These are phyloP conservation scores for Ageneiosus marmoratus DNA, from an alignment of 2,113 vertebrate species.

Conservation along the genomic window DNA sequence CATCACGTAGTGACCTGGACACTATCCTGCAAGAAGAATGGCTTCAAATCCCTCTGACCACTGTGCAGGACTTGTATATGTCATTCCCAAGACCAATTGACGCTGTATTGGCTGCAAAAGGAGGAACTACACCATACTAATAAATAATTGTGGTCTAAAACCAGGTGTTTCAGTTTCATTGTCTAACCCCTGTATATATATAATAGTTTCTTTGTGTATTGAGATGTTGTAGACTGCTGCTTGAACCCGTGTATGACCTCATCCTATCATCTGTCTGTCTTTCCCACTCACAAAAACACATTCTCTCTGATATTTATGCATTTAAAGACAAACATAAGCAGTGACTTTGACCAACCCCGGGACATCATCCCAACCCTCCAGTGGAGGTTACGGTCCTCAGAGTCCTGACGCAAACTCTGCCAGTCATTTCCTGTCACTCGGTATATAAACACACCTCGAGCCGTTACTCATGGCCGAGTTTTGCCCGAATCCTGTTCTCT, in stretches of 20 bases:
- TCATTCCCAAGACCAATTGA: too few relatives aligned
- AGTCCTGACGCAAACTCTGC: neutral
- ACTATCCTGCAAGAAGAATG: too few relatives aligned
- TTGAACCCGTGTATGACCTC: neutral
- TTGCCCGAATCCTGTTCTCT: neutral
- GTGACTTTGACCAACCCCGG: neutral
- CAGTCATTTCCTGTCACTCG: neutral
- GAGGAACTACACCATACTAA: too few relatives aligned
- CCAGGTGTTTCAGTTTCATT: too few relatives aligned
- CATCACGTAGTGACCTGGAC: too few relatives aligned
- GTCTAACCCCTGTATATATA: too few relatives aligned
- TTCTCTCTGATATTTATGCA: neutral
- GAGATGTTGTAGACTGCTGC: too few relatives aligned
- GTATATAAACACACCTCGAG: neutral
- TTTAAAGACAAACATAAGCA: neutral
- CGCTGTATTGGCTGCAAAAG: too few relatives aligned
- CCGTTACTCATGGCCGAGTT: neutral
- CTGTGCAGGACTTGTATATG: too few relatives aligned
- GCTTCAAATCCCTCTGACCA: too few relatives aligned
- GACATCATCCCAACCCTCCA: neutral
- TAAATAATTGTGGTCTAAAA: too few relatives aligned
- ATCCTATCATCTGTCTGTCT: constrained; percentile 26
- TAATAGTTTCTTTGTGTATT: too few relatives aligned
- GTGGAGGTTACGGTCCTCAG: neutral
- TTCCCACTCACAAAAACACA: neutral